Evolutionary conservation across 2,113 vertebrate species (phyloP).

Genomic region (Laticauda laticaudata): DNA sequence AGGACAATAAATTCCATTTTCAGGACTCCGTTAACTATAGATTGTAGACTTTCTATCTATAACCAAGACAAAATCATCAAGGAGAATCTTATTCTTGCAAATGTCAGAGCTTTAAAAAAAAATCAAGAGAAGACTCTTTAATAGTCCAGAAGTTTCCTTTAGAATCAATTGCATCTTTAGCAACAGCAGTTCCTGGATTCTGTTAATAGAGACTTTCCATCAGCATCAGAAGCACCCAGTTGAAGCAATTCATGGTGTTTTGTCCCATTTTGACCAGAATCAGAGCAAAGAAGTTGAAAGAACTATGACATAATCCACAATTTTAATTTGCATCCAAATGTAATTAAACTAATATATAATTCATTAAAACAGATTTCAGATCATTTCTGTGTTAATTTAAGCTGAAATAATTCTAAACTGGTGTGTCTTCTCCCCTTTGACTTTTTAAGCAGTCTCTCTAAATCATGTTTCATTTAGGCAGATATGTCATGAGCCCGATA

Average conservation of each 20-base stretch:
- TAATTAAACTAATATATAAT: not conserved
- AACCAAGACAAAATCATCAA: not conserved
- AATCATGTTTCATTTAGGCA: not conserved
- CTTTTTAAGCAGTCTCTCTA: not conserved
- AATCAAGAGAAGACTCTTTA: not conserved
- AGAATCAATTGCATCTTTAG: not conserved
- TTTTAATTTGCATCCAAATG: not conserved
- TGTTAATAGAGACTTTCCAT: not conserved
- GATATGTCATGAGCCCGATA: not conserved
- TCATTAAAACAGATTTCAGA: not conserved
- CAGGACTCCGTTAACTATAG: not conserved
- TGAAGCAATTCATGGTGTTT: not conserved
- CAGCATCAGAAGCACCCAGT: not conserved
- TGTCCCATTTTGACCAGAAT: not conserved
- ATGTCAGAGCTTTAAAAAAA: not conserved
- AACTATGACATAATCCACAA: not conserved
- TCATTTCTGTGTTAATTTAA: not conserved
- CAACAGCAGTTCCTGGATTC: not conserved
- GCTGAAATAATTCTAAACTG: not conserved
- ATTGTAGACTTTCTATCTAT: not conserved
- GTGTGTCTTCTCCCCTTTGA: not conserved
- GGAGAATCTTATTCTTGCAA: not conserved
- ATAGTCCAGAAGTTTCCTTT: not conserved
- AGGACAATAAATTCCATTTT: not conserved
- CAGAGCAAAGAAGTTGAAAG: not conserved